Percentiles rank a stretch among this genome's conserved stretches.
phyloP scores from a whole-genome alignment of 2,113 vertebrate species.

The Rhodinocichla rosea region DNA sequence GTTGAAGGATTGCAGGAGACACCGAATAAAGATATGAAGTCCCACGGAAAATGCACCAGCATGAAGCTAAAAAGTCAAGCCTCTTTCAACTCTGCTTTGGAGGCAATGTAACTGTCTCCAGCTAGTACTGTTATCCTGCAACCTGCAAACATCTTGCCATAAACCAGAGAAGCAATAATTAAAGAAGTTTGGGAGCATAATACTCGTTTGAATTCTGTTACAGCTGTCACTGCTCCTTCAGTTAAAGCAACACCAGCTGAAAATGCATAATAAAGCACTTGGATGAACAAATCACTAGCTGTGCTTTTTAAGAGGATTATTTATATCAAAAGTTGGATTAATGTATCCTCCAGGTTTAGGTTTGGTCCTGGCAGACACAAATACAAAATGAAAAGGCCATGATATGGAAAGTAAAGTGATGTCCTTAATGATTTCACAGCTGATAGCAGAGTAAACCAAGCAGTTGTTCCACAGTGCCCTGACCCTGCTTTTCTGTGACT shows the following conservation, averaged over 20 bases:
- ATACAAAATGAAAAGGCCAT: not conserved
- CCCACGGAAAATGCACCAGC: not conserved
- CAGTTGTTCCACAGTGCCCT: not conserved
- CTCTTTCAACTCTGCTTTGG: not conserved
- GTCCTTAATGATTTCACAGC: not conserved
- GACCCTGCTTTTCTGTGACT: constrained; percentile 40
- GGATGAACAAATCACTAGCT: constrained; percentile 34
- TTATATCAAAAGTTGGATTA: constrained; percentile 51
- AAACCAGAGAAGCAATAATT: constrained; percentile 21
- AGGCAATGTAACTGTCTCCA: not conserved
- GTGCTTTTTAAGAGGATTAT: constrained; percentile 59
- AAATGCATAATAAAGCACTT: constrained; percentile 40
- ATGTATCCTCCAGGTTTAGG: not conserved
- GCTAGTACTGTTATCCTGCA: not conserved
- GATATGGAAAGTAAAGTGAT: not conserved
- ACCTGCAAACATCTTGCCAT: not conserved
- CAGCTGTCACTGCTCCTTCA: constrained; percentile 15
- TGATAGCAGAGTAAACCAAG: constrained; percentile 30
- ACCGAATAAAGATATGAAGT: constrained; percentile 33
- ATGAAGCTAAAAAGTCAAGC: not conserved
- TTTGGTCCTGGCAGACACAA: not conserved
- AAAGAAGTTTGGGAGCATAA: constrained; percentile 41
- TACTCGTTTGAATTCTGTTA: not conserved
- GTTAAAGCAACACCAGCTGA: constrained; percentile 40
- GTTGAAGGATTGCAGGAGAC: constrained; percentile 56